These are phyloP conservation scores for Melanotaenia trifasciata DNA, from an alignment of 2,797 vertebrate species.

Conservation along the genomic window DNA sequence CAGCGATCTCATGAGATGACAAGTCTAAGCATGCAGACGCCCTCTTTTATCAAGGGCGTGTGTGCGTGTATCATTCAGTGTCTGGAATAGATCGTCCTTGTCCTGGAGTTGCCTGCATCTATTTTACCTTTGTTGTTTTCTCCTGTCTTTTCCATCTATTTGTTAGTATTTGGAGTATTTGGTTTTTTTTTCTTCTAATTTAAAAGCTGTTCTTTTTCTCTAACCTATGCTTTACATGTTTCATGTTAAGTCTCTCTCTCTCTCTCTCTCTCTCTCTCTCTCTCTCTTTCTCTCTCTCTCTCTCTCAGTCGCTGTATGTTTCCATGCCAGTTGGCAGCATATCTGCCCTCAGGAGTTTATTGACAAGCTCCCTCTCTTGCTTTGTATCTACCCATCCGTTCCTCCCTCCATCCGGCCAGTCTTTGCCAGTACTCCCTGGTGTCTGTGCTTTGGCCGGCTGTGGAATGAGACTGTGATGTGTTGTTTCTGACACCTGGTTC, in stretches of 20 bases:
- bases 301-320: constrained; percentile 47
- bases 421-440: constrained; percentile 70
- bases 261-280: constrained; percentile 37
- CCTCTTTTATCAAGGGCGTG: constrained; percentile 8
- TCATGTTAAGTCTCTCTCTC: constrained; percentile 38
- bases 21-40: constrained; percentile 18
- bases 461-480: constrained; percentile 60
- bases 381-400: constrained; percentile 65
- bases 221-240: constrained; percentile 45
- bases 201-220: constrained; percentile 17
- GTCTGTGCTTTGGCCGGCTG: constrained; percentile 62
- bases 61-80: constrained; percentile 9
- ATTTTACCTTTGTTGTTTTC: constrained; percentile 6
- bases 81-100: constrained; percentile 55
- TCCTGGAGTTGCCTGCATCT: constrained; percentile 15
- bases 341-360: constrained; percentile 78
- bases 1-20: constrained; percentile 35
- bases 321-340: constrained; percentile 66
- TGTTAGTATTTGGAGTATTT: constrained; percentile 23
- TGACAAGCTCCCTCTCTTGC: constrained; percentile 61
- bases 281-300: constrained; percentile 38
- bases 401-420: constrained; percentile 59
- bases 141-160: constrained; percentile 9
- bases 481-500: constrained; percentile 68
- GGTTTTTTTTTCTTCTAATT: constrained; percentile 17